A percentile compares a stretch with the other conserved stretches of the same genome.
Evolutionary conservation across 2,113 vertebrate genomes (phyloP).

Genomic region (Odocoileus hemionus): DNA sequence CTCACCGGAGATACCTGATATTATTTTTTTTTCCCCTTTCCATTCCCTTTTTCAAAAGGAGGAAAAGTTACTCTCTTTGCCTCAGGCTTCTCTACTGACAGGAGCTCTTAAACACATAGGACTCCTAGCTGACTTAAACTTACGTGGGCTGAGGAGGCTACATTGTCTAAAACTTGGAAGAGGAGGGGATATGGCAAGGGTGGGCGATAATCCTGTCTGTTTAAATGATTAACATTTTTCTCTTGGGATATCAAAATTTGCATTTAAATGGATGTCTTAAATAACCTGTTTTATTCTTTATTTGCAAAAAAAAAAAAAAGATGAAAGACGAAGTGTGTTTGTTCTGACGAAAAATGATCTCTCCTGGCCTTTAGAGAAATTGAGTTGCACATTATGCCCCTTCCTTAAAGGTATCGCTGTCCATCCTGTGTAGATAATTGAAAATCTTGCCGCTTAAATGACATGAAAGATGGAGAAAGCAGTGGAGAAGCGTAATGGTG

Average conservation of each 20-base stretch:
- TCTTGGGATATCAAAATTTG: constrained; percentile 83
- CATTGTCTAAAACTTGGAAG: constrained; percentile 60
- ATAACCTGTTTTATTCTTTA: constrained; percentile 84
- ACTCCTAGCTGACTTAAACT: neutral
- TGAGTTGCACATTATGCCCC: constrained; percentile 85
- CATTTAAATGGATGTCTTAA: constrained; percentile 89
- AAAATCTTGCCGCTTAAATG: constrained; percentile 82
- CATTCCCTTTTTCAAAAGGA: neutral
- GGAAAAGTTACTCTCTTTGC: neutral
- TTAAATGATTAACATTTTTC: constrained; percentile 79
- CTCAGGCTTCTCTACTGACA: neutral
- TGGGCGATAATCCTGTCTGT: constrained; percentile 76
- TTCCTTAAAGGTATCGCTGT: constrained; percentile 85
- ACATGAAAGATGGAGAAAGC: constrained; percentile 75
- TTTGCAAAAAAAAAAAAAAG: constrained; percentile 77
- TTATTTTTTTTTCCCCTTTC: neutral
- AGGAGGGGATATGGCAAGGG: constrained; percentile 9
- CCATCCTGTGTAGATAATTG: constrained; percentile 83
- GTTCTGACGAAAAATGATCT: constrained; percentile 85
- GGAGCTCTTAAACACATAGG: neutral
- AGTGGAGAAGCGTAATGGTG: constrained; percentile 58
- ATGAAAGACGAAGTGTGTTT: constrained; percentile 85
- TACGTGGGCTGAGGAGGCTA: neutral
- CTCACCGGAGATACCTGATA: neutral
- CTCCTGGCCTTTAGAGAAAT: constrained; percentile 83